Percentiles rank a stretch among this genome's conserved stretches.
phyloP scores from a whole-genome alignment of 2,797 vertebrate genomes.

The Phoebastria nigripes region DNA sequence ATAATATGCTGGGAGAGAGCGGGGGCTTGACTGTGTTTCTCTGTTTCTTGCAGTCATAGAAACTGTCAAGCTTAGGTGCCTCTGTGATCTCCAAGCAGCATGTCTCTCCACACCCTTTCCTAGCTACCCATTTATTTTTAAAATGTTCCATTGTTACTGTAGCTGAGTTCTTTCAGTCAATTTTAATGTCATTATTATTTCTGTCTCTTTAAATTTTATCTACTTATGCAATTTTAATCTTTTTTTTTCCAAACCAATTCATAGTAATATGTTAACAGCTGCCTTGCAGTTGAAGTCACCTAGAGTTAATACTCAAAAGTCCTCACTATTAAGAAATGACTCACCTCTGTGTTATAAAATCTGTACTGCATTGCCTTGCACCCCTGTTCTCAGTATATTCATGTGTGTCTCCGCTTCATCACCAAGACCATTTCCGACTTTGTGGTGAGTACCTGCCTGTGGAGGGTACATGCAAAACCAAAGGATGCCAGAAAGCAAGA shows the following conservation, averaged over 20 bases:
- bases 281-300: slow-evolving; percentile 1
- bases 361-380: background rate
- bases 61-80: slow-evolving; percentile 54
- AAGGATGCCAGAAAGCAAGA: background rate
- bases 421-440: background rate
- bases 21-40: background rate
- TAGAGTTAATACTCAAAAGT: background rate
- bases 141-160: background rate
- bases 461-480: background rate
- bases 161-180: slow-evolving; percentile 2
- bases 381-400: background rate
- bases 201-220: slow-evolving; percentile 38
- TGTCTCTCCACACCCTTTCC: slow-evolving; percentile 32
- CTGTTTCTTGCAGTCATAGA: slow-evolving; percentile 38
- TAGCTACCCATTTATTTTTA: slow-evolving; percentile 13
- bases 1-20: background rate
- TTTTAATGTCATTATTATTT: slow-evolving; percentile 32
- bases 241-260: background rate
- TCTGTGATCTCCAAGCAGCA: slow-evolving; percentile 38
- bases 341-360: background rate
- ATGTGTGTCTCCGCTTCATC: background rate
- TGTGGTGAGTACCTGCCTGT: background rate
- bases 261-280: slow-evolving; percentile 14
- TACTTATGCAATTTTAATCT: slow-evolving; percentile 39
- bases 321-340: background rate